phyloP scores from a whole-genome alignment of 2,888 invertebrate genomes.

The Ariolimax columbianus region DNA sequence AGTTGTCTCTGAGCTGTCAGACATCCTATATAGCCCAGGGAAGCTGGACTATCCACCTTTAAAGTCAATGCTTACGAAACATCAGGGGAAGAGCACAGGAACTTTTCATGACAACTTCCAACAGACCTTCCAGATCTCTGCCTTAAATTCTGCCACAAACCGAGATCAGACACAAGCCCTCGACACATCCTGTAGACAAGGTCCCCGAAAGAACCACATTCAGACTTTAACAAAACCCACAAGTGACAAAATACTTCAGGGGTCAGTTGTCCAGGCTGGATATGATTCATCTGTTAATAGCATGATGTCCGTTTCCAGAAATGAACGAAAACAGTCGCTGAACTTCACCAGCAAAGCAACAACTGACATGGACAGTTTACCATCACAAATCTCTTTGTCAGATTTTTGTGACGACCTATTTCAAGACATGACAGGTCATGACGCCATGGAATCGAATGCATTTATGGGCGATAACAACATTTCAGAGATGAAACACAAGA shows the following conservation, averaged over 20 bases:
- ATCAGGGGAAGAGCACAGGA: background rate
- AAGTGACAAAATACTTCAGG: background rate
- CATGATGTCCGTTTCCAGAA: background rate
- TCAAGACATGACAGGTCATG: background rate
- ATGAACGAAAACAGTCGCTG: background rate
- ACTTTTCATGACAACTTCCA: background rate
- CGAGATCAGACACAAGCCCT: background rate
- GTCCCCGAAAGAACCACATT: background rate
- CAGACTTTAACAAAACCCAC: background rate
- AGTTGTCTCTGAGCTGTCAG: background rate
- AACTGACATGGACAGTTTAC: background rate
- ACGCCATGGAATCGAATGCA: background rate
- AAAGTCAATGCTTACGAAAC: background rate
- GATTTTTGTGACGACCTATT: background rate
- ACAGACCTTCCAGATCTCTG: background rate
- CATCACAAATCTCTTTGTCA: background rate
- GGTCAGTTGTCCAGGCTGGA: background rate
- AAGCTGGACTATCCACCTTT: conserved; percentile 10
- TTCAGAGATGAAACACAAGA: background rate
- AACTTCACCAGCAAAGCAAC: no score
- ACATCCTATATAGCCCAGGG: background rate
- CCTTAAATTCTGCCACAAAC: background rate
- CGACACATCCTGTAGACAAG: background rate
- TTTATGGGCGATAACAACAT: no score
- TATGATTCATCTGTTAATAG: background rate